These are phyloP conservation scores for Zaprionus bogoriensis DNA, from an alignment of 2,888 invertebrate genomes.

Conservation along the genomic window DNA sequence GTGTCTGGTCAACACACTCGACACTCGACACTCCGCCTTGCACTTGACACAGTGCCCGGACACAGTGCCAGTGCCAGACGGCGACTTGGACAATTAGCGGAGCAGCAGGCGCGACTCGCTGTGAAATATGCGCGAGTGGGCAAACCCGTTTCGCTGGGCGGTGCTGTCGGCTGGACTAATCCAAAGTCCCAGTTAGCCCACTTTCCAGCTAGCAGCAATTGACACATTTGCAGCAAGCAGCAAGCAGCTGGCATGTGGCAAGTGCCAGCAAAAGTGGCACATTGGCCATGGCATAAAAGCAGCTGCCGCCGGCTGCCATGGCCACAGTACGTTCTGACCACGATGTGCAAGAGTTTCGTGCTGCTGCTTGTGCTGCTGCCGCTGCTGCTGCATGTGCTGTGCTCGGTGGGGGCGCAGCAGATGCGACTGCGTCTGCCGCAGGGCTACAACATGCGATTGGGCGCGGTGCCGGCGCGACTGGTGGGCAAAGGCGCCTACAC, in stretches of 20 bases:
- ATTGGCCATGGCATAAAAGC: constrained; percentile 59
- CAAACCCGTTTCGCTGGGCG: constrained; percentile 45
- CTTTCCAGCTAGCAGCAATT: constrained; percentile 47
- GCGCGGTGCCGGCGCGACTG: constrained; percentile 25
- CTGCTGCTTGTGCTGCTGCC: constrained; percentile 13
- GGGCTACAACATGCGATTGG: constrained; percentile 41
- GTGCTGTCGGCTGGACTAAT: constrained; percentile 28
- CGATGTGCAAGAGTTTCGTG: constrained; percentile 45
- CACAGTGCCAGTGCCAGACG: neutral
- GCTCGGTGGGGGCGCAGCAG: constrained; percentile 13
- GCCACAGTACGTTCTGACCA: constrained; percentile 52
- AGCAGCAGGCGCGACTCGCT: constrained; percentile 1
- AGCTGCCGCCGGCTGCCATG: neutral
- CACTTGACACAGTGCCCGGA: constrained; percentile 57
- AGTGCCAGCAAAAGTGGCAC: constrained; percentile 32
- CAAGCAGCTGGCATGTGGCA: constrained; percentile 33
- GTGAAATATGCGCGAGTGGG: constrained; percentile 46
- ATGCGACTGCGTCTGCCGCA: constrained; percentile 39
- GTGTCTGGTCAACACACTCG: constrained; percentile 37
- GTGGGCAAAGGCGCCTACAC: constrained; percentile 61
- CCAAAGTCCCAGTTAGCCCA: constrained; percentile 51
- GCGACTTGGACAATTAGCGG: constrained; percentile 43
- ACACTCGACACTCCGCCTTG: constrained; percentile 49
- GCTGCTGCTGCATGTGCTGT: constrained; percentile 17
- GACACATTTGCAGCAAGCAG: constrained; percentile 32